These are phyloP conservation scores for Aphelocoma coerulescens DNA, from an alignment of 2,113 vertebrate genomes.

Conservation along the genomic window DNA sequence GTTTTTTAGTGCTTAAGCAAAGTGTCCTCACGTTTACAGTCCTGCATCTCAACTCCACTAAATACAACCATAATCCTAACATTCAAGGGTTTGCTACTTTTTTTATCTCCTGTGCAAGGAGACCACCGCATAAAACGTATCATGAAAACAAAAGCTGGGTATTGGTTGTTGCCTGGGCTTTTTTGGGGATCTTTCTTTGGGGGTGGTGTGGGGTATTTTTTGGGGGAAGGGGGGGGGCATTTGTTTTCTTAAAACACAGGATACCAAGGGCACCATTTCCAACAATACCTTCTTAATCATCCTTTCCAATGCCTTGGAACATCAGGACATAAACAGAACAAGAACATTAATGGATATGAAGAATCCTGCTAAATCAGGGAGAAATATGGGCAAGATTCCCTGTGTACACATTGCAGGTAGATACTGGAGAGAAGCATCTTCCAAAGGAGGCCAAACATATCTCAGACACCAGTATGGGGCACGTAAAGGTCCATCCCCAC, in stretches of 20 bases:
- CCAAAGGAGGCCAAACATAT: neutral
- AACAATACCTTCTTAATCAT: neutral
- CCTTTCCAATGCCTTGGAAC: neutral
- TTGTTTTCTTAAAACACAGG: neutral
- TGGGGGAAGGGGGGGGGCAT: fast-evolving
- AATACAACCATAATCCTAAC: neutral
- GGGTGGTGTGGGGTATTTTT: neutral
- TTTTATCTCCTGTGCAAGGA: neutral
- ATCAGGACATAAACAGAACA: neutral
- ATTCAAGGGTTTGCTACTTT: neutral
- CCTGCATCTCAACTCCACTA: neutral
- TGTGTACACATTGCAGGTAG: neutral
- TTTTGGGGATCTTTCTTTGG: neutral
- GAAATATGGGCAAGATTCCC: neutral
- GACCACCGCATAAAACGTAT: neutral
- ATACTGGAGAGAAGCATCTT: neutral
- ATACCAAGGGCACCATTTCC: neutral
- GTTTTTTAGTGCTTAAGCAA: neutral
- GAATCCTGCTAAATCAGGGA: neutral
- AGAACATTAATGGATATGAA: neutral
- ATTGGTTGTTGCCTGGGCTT: neutral
- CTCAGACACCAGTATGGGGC: neutral
- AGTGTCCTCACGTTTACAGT: neutral
- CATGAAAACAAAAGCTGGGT: neutral
- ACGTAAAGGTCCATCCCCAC: neutral